These are phyloP conservation scores for Callopanchax toddi DNA, from an alignment of 2,113 vertebrate species.

Conservation along the genomic window DNA sequence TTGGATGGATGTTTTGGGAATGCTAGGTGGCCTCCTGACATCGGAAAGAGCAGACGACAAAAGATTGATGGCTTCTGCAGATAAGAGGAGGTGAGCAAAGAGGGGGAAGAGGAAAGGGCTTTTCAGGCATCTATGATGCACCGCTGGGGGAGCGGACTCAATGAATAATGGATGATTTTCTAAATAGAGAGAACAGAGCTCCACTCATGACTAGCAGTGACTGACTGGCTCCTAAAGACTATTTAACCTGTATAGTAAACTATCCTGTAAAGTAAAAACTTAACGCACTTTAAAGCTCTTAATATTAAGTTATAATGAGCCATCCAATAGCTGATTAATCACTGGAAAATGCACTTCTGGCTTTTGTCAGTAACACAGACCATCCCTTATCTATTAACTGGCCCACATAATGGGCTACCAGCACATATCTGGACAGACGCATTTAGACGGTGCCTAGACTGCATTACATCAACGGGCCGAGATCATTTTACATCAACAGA, in stretches of 20 bases:
- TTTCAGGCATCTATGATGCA: constrained; percentile 71
- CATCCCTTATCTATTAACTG: no score
- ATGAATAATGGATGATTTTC: constrained; percentile 81
- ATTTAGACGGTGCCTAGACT: constrained; percentile 10
- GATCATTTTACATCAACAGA: constrained; percentile 53
- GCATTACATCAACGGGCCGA: constrained; percentile 19
- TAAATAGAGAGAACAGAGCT: constrained; percentile 72
- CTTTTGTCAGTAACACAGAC: not conserved
- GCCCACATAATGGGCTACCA: no score
- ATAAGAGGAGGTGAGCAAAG: constrained; percentile 34
- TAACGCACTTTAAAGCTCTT: not conserved
- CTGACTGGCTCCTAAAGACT: constrained; percentile 25
- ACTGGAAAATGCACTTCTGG: not conserved
- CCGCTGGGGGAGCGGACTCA: constrained; percentile 42
- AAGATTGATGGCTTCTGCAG: constrained; percentile 36
- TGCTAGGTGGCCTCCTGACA: not conserved
- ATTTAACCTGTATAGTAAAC: not conserved
- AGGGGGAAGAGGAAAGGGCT: constrained; percentile 37
- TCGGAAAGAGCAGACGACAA: constrained; percentile 6
- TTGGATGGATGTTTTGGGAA: not conserved
- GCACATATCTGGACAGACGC: not conserved
- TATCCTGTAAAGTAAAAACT: accelerated
- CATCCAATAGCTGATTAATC: not conserved
- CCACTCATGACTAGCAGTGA: constrained; percentile 22
- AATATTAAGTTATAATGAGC: not conserved